Conservation (phyloP, 2,797 vertebrate genomes). For the Xerus rutilus region DNA sequence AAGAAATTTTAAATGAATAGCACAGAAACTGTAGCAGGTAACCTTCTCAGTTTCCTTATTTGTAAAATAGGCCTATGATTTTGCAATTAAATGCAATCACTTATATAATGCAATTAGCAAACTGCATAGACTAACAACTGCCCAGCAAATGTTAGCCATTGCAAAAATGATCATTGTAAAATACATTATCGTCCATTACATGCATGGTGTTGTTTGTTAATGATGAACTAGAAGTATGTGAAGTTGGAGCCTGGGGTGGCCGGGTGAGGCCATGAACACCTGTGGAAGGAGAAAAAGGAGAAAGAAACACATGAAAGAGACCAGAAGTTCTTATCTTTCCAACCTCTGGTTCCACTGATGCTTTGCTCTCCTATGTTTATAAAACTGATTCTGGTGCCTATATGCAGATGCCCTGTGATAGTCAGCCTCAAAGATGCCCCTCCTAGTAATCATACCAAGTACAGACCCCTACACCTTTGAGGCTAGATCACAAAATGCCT, state of each 20-base stretch:
- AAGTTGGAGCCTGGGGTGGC: neutral
- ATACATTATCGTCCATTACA: accelerated
- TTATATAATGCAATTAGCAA: neutral
- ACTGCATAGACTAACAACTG: neutral
- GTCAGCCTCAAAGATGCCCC: neutral
- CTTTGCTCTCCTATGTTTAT: neutral
- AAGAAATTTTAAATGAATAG: neutral
- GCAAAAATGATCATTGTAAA: neutral
- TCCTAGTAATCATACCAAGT: too few species aligned
- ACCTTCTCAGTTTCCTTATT: neutral
- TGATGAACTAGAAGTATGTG: neutral
- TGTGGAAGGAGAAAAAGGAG: neutral
- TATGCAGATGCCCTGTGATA: neutral
- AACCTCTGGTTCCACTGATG: neutral
- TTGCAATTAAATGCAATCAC: neutral
- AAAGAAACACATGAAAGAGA: neutral
- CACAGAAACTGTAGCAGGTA: neutral
- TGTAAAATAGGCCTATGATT: neutral
- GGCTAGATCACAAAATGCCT: neutral
- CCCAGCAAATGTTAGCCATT: neutral
- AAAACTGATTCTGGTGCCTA: neutral
- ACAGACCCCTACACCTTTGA: too few species aligned
- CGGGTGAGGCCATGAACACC: neutral
- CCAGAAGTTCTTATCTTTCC: neutral
- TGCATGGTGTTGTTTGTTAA: neutral